Evolutionary conservation across 1,140 invertebrate genomes (phyloP).

Genomic region (Penaeus indicus): DNA sequence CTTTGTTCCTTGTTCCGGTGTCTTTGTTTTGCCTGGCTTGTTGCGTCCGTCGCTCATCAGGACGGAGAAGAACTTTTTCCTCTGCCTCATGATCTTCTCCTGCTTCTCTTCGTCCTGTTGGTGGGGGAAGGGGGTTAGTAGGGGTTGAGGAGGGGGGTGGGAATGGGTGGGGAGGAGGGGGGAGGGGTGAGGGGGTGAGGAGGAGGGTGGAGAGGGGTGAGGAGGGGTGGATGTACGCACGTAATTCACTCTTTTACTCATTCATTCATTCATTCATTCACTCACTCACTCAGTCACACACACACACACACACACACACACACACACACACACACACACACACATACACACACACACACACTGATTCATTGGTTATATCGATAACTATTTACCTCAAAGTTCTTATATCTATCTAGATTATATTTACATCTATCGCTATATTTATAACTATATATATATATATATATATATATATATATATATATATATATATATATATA

Average conservation of each 20-base stretch:
- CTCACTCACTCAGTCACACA: not conserved
- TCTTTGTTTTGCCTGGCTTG: slow-evolving; percentile 15
- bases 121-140: not conserved
- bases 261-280: not conserved
- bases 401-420: not conserved
- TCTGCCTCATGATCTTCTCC: slow-evolving; percentile 49
- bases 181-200: too few relatives aligned
- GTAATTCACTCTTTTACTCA: not conserved
- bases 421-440: not conserved
- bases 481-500: not conserved
- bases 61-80: slow-evolving; percentile 59
- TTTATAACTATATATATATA: too few relatives aligned
- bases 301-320: not conserved
- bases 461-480: too few relatives aligned
- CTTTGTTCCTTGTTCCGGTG: not conserved
- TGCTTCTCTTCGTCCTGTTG: slow-evolving; percentile 53
- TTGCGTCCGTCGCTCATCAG: slow-evolving; percentile 50
- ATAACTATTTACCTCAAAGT: not conserved
- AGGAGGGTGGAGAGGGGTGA: too few relatives aligned
- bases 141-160: not conserved
- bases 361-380: not conserved
- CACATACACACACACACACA: too few relatives aligned
- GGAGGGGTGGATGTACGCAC: too few relatives aligned
- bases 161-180: too few relatives aligned
- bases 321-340: too few relatives aligned